Percentiles rank a stretch among this genome's conserved stretches.
Conservation (phyloP, 2,113 vertebrate species). For the Gadus macrocephalus region DNA sequence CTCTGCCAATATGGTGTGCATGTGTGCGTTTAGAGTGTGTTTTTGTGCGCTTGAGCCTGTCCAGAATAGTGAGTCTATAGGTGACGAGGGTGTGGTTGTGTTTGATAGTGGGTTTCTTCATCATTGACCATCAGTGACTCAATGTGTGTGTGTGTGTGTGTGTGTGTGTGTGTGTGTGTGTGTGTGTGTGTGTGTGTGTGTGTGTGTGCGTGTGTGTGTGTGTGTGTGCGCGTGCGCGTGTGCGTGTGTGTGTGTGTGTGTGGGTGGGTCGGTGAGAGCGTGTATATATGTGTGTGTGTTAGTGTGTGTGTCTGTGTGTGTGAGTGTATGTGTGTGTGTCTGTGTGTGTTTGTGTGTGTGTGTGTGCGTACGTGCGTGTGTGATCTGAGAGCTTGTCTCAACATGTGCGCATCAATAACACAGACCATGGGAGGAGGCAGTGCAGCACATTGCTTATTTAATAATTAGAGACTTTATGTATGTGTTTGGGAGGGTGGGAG, state of each 20-base stretch:
- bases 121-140: background rate
- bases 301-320: slow-evolving; percentile 1
- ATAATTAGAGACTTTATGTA: no score
- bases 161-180: slow-evolving; percentile 5
- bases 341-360: background rate
- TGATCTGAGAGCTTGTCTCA: no score
- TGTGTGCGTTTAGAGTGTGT: slow-evolving; percentile 14
- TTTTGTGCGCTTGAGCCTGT: background rate
- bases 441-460: no score
- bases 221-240: background rate
- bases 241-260: slow-evolving; percentile 4
- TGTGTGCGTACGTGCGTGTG: background rate
- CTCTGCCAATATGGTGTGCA: slow-evolving; percentile 35
- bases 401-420: no score
- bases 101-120: background rate
- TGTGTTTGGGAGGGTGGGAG: no score
- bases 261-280: background rate
- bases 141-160: slow-evolving; percentile 1
- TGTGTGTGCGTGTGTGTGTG: background rate
- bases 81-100: background rate
- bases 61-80: background rate
- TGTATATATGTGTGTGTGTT: slow-evolving; percentile 4
- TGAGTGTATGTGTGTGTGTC: background rate
- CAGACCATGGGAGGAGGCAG: no score
- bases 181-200: slow-evolving; percentile 5